Base-by-base conservation (phyloP, 1,140 invertebrate species). In the Pseudomyrmex dendroicus region DNA sequence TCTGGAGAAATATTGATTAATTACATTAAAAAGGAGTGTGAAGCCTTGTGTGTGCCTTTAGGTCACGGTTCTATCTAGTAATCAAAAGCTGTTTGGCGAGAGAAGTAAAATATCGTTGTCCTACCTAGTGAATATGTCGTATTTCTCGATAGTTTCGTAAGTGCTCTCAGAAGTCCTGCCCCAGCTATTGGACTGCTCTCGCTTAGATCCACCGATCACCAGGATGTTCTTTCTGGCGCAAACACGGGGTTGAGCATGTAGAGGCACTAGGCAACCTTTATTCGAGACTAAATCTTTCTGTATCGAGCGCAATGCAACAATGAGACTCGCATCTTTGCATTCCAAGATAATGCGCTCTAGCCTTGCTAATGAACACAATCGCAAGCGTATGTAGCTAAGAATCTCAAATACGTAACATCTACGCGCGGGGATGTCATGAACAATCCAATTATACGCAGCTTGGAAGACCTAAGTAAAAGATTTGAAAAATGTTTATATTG, bases 391-490 rank as follows among this genome's bases (percentile, higher is more conserved):
- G 90, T 97, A 96, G 82, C 96, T 96, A 52, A 99, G 94, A 78
- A 99, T 96, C 94, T 98, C 97, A 92, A 98, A 98, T 73, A 99
- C 97, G 92, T 97, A 97, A 82, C 97, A 96, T 70, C 97, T 95
- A 70, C 98, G 95, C 76, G 96, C 95, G 35, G 96, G 95, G 48
- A 98, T 96, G 93, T 98, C 97, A 91, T 98, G 96, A 88, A 96
- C 96, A 62, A 99, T 97, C 98, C 98, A 99, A 86, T 97, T 95
- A 85, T 99, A 96, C 25, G 98, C 98, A 82, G 98, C 97, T 94
- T 97, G 96, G 94, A 99, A 97, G 82, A 99, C 97, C 96, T 97
- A 7, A 35, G 84, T 48, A 76, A 57, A 73, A 67, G 54, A 54
- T 17, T 50, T 74, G 54, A 67, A 22, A 62, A 15, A 50, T 50